These are phyloP conservation scores for Cataglyphis altisquamis DNA, from an alignment of 2,888 invertebrate species.

Conservation along the genomic window DNA sequence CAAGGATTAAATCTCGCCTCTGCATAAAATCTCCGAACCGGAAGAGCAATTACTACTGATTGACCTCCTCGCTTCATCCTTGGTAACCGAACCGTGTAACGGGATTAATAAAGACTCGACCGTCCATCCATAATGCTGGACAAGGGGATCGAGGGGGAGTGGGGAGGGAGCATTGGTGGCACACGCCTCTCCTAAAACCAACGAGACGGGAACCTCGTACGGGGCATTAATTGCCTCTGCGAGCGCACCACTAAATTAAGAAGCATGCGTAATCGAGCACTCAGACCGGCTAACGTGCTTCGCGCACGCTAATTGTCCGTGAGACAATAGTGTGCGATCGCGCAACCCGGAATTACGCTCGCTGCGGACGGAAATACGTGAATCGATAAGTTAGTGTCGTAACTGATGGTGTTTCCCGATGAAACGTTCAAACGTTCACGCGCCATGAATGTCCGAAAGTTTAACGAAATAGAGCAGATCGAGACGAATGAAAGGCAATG, in stretches of 20 bases:
- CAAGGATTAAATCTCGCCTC: constrained; percentile 71
- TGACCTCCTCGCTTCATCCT: constrained; percentile 70
- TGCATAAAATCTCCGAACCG: constrained; percentile 69
- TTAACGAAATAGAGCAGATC: neutral
- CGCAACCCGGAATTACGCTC: constrained; percentile 26
- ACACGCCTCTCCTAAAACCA: constrained; percentile 70
- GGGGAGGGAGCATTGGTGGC: constrained; percentile 58
- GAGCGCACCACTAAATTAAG: constrained; percentile 67
- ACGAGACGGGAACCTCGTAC: constrained; percentile 46
- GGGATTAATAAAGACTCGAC: constrained; percentile 79
- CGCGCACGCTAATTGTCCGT: constrained; percentile 69
- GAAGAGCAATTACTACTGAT: constrained; percentile 79
- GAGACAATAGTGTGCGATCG: constrained; percentile 63
- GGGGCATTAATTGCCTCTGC: constrained; percentile 66
- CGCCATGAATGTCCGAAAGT: neutral
- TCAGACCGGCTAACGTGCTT: constrained; percentile 55
- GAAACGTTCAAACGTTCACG: neutral
- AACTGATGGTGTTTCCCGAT: neutral
- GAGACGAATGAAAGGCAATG: constrained; percentile 8
- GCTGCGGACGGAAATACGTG: constrained; percentile 14
- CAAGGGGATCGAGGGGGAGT: constrained; percentile 32
- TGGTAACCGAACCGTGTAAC: constrained; percentile 74
- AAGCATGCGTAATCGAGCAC: constrained; percentile 66
- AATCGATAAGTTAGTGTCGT: constrained; percentile 16
- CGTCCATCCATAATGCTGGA: constrained; percentile 73